Percentiles rank a stretch among this genome's conserved stretches.
phyloP scores from a whole-genome alignment of 2,797 vertebrate genomes.

The Sebastes melanostomus region DNA sequence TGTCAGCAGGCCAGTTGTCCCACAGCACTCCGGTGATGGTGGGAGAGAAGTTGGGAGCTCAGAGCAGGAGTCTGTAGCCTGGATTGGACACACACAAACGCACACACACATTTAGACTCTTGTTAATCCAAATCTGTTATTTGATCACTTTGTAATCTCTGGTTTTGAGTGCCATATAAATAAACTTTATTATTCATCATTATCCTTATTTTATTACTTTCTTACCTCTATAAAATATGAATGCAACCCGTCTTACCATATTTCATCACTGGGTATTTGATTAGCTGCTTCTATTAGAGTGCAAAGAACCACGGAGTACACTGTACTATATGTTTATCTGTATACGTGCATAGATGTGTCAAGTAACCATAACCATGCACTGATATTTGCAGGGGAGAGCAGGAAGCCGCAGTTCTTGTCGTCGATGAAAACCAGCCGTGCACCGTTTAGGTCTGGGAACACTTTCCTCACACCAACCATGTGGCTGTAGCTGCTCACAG shows the following conservation, averaged over 20 bases:
- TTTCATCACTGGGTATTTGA: not conserved
- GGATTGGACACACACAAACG: conserved; percentile 20
- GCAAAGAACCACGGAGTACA: not conserved
- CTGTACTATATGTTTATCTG: not conserved
- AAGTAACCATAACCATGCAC: conserved; percentile 32
- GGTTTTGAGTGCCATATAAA: not conserved
- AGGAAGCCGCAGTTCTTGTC: conserved; percentile 95
- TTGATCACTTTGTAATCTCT: not conserved
- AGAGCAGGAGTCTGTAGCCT: conserved; percentile 86
- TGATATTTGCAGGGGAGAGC: conserved; percentile 87
- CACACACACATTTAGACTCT: not conserved
- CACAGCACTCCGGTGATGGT: conserved; percentile 94
- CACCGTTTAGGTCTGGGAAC: conserved; percentile 92
- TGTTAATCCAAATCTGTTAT: not conserved
- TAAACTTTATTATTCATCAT: not conserved
- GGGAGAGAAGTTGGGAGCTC: conserved; percentile 94
- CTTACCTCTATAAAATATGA: not conserved
- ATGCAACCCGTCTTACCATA: not conserved
- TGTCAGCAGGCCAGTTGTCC: conserved; percentile 94
- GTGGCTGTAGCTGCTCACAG: conserved; percentile 90
- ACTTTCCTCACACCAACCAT: conserved; percentile 91
- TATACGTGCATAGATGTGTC: not conserved
- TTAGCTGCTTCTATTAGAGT: not conserved
- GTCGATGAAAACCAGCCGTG: conserved; percentile 91
- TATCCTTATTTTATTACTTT: not conserved